Base-by-base conservation (phyloP, 2,888 invertebrate species). In the Drosophila histrio region DNA sequence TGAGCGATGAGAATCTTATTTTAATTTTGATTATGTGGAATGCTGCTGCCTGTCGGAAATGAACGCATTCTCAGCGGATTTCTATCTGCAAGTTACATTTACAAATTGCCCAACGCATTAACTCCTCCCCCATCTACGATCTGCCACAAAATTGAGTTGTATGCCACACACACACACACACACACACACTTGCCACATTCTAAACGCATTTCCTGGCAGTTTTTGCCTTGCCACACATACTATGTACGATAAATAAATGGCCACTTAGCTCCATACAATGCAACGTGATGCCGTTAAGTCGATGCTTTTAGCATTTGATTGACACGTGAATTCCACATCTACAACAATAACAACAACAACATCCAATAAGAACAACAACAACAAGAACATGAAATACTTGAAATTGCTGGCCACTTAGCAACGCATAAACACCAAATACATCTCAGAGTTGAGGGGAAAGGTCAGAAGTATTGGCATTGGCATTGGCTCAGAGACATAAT, bases 1-100 rank as follows among this genome's bases (percentile, higher is more conserved):
- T 88, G 84, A 84, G 80, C 73, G 87, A 85, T 85, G 84, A 79
- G 84, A 72, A 78, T 86, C 84, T 85, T 88, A 85, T 85, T 85
- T 88, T 84, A 85, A 85, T 85, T 85, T 85, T 88, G 88, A 83
- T 85, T 77, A 79, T 86, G 84, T 79, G 69, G 30, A 26, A 26
- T 63, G 50, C 39, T 63, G 50, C 39, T 52, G 57, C 47, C 64
- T 64, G 67, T 65, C 63, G 66, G 76, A 72, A 71, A 61, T 61
- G 72, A 61, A 54, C 62, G 72, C 75, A 71, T 69, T 65, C 72
- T 59, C 71, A 41, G 47, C 62, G 77, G 72, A 79, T 83, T 72
- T 83, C 77, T 73, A 75, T 88, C 83, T 88, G 84, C 70, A 80
- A 77, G 84, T 83, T 86, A 88, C 84, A 82, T 74, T 72, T 84